Evolutionary conservation across 1,140 invertebrate species (phyloP), one percentile per base, ranked within the genome.

Genomic region (Anastrepha ludens): DNA sequence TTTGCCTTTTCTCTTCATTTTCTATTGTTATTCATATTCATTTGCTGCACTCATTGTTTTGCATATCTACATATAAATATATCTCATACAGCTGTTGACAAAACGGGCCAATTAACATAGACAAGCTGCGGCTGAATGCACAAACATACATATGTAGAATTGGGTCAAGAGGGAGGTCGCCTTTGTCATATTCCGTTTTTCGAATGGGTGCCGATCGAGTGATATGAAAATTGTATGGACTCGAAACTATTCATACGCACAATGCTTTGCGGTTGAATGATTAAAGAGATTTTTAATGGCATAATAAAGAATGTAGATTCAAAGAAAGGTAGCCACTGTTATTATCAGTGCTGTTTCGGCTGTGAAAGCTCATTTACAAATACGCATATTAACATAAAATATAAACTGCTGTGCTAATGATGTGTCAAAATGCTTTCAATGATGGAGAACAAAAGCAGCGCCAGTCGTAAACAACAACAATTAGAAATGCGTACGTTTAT

Each of bases 51-150:
- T 15, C 74, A 81, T 81, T 55, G 74, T 81, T 81, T 81, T 81
- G 50, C 74, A 81, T 81, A 55, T 81, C 67, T 29, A 17, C 60
- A 17, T 62, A 62, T 62, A 9, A 11, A 62, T 13, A 62, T 62
- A 62, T 62, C 1, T 62, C 60, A n/a, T 62, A 62, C 41, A n/a
- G 74, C 74, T 47, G 74, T 81, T 81, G 74, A 81, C 74, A 81
- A 81, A 50, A 50, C 74, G 74, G 70, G 9, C 70, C 74, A 81
- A 81, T 81, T 81, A 81, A 55, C 74, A n/a, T 58, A 55, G 20
- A 55, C 74, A 81, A 81, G 47, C 74, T 3, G 74, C 74, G n/a
- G 17, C 17, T 29, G 74, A 81, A 81, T 81, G 74, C 47, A n/a
- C 74, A 81, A 9, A 29, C 29, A 67, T 11, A 29, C 29, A 29